phyloP scores from a whole-genome alignment of 2,888 invertebrate genomes.

The Microctonus aethiopoides region DNA sequence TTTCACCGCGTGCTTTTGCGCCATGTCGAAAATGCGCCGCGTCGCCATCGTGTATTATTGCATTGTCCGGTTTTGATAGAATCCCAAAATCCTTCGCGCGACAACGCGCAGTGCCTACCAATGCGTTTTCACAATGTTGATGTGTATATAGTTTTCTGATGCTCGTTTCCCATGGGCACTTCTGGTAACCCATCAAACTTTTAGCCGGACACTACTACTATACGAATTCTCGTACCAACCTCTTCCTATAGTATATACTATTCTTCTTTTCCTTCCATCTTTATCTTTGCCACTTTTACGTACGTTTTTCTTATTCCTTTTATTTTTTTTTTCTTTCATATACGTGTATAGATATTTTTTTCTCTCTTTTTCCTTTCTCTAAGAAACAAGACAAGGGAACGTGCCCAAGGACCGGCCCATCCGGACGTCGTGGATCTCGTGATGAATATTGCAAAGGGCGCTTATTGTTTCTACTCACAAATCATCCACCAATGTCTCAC shows the following conservation, averaged over 20 bases:
- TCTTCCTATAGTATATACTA: conserved; percentile 17
- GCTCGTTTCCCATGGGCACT: conserved; percentile 57
- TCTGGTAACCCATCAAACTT: conserved; percentile 66
- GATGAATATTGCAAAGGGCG: conserved; percentile 66
- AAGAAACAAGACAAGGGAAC: conserved; percentile 34
- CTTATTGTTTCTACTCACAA: conserved; percentile 67
- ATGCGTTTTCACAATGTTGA: conserved; percentile 50
- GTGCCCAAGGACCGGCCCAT: conserved; percentile 46
- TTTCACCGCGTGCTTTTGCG: conserved; percentile 47
- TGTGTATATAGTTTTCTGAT: conserved; percentile 38
- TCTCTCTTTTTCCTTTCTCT: conserved; percentile 28
- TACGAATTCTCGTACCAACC: conserved; percentile 27
- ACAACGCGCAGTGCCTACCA: conserved; percentile 61
- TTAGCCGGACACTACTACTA: conserved; percentile 63
- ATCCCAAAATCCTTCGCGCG: conserved; percentile 65
- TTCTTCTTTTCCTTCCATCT: conserved; percentile 32
- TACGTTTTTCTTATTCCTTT: conserved; percentile 27
- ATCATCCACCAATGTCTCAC: conserved; percentile 66
- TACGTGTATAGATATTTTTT: conserved; percentile 40
- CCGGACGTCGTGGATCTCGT: conserved; percentile 50
- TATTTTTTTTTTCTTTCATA: conserved; percentile 28
- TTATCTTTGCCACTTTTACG: conserved; percentile 32
- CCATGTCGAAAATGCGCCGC: conserved; percentile 30
- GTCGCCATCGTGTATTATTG: conserved; percentile 58
- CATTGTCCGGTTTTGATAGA: conserved; percentile 68